Evolutionary conservation across 2,113 vertebrate species (phyloP), one percentile per base, ranked within the genome.

Genomic region (Xyliphius kryptos): DNA sequence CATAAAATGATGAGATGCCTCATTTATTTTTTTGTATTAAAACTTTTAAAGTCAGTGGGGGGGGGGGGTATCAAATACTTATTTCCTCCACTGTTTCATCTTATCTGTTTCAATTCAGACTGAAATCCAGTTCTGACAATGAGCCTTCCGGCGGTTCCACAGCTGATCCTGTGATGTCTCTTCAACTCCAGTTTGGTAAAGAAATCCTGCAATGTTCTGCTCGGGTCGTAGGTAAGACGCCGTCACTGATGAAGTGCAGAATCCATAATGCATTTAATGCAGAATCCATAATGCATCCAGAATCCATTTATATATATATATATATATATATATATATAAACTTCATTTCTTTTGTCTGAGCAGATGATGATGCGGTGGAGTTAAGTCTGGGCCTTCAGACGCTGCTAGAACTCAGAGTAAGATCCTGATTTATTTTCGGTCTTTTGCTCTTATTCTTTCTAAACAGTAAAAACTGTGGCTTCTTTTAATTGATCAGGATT

Each of bases 351-450:
- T 52, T 38, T 2, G 79, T 79, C 69, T 6, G 26, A 6, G 38
- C 77, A 97, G 93, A 95, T 67, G 90, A 88, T 11, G 88, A 92
- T 44, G 79, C 70, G 37, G 81, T 85, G 54, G 92, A 97, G 53
- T 82, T 96, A 68, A 88, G 88, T 72, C 85, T 97, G 50, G 94
- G 94, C 56, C 86, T 97, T 37, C 90, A 93, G 71, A 96, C 91
- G 47, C 85, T 96, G 74, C 70, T 90, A 55, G 86, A 92, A 76
- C 90, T 97, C 53, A 89, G 92, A 88, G 93, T 96, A 90, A 91
- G 88, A 9, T 26, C 41, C 56, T 71, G 9, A 3, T 12, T n/a
- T 13, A 11, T 20, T 51, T 19, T 14, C 20, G 9, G 9, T 10
- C 3, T 20, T 44, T 26, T 20, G 17, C 26, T 13, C 15, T 5